A percentile compares a stretch with the other conserved stretches of the same genome.
These are phyloP conservation scores for Nesoenas mayeri DNA, from an alignment of 2,113 vertebrate species.

Conservation along the genomic window DNA sequence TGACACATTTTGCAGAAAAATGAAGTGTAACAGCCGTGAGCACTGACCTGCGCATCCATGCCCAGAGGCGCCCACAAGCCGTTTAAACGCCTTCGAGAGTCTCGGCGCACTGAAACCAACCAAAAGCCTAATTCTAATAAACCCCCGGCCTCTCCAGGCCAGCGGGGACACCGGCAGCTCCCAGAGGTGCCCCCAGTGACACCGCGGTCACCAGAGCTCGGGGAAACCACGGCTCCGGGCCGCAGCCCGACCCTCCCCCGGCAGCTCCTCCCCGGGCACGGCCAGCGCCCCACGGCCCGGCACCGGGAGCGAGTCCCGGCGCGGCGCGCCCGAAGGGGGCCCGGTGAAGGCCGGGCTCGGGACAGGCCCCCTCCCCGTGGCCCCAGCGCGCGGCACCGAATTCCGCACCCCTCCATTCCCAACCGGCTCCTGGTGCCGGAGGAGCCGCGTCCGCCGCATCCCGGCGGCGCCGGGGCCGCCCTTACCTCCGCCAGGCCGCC, in stretches of 20 bases:
- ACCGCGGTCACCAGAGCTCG: background rate
- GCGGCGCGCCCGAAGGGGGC: background rate
- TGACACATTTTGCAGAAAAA: fast-evolving
- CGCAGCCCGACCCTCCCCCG: background rate
- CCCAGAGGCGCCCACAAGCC: no score
- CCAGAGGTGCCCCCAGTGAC: background rate
- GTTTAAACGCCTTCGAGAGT: fast-evolving
- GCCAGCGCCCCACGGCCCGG: background rate
- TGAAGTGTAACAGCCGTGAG: fast-evolving
- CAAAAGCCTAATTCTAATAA: fast-evolving
- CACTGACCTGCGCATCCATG: fast-evolving
- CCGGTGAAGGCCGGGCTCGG: background rate
- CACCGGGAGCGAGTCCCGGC: no score
- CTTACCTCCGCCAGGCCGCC: background rate
- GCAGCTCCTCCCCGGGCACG: no score
- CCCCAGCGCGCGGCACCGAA: background rate
- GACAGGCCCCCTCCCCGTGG: background rate
- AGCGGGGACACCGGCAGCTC: background rate
- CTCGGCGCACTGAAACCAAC: fast-evolving
- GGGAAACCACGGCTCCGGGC: background rate
- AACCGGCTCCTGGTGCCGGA: background rate
- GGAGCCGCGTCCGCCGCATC: background rate
- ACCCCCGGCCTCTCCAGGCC: background rate
- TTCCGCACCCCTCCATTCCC: background rate
- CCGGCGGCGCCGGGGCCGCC: background rate